Base-by-base conservation (phyloP, 2,888 invertebrate species). In the Eueremaeus valkanovi region DNA sequence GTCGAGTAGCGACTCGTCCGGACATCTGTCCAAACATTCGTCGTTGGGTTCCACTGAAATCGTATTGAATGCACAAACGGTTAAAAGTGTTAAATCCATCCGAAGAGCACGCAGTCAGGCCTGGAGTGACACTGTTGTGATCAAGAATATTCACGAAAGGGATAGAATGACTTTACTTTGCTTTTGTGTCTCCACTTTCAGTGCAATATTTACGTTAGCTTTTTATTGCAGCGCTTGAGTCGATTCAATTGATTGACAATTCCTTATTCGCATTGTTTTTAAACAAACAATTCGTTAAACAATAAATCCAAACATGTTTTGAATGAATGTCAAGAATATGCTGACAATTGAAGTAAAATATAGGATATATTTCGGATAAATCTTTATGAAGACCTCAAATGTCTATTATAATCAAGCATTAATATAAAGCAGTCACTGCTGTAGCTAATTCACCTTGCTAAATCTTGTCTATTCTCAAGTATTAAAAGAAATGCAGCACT, bases 81-180 rank as follows among this genome's bases (percentile, higher is more conserved):
- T 61, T 2, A 33, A n/a, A n/a, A n/a, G n/a, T n/a, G n/a, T n/a
- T n/a, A n/a, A n/a, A n/a, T n/a, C n/a, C n/a, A n/a, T n/a, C n/a
- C n/a, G n/a, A n/a, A 33, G 63, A 1, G 6, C 33, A 33, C 33
- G 31, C 1, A 70, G 70, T 70, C 45, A 70, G 6, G 70, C 70
- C 45, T 70, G 70, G 70, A 70, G 70, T 42, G 70, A 70, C 3
- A 70, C 42, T 0, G 42, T 70, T 70, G 70, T 70, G 1, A 42
- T 70, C 11, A 70, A 29, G 42, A 70, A 70, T 45, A 27, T 70
- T 29, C 70, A 70, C 13, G 70, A 70, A 70, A 70, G 70, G 36
- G 70, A 70, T 29, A 70, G 70, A 45, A 2, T 42, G 16, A 21
- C 42, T 27, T 21, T 70, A 27, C n/a, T 42, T n/a, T 70, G 70